Evolutionary conservation across 1,140 invertebrate species (phyloP).

Genomic region (Agrilus planipennis): DNA sequence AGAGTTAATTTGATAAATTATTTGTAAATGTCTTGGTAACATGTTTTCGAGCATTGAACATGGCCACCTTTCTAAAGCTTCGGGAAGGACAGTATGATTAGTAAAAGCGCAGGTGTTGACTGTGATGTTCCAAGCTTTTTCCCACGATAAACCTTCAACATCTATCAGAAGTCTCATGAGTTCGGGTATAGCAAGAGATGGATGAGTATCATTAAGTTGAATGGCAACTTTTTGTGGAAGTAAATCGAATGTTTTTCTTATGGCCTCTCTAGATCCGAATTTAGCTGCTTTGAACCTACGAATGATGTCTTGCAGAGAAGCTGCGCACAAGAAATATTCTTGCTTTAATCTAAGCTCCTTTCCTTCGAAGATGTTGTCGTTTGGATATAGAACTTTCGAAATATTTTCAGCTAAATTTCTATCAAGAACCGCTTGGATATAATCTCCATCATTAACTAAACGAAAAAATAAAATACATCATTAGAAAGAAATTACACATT

Average conservation of each 20-base stretch:
- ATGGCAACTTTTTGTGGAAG: conserved; percentile 98
- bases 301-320: conserved; percentile 93
- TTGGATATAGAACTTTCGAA: conserved; percentile 93
- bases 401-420: conserved; percentile 97
- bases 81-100: conserved; percentile 97
- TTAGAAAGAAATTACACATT: not conserved
- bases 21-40: conserved; percentile 90
- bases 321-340: conserved; percentile 99
- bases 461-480: conserved; percentile 20
- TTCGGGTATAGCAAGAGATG: conserved; percentile 95
- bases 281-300: conserved; percentile 92
- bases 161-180: conserved; percentile 93
- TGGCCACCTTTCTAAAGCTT: conserved; percentile 96
- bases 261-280: conserved; percentile 74
- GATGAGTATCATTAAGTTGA: conserved; percentile 98
- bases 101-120: conserved; percentile 89
- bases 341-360: conserved; percentile 97
- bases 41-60: conserved; percentile 76
- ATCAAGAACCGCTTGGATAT: conserved; percentile 97
- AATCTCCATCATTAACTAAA: conserved; percentile 96
- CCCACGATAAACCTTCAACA: conserved; percentile 82
- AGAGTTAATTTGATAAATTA: conserved; percentile 96
- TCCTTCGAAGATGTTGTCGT: conserved; percentile 98
- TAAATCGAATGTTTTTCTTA: conserved; percentile 73
- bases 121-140: conserved; percentile 92